Percentiles rank a stretch among this genome's conserved stretches.
Conservation (phyloP, 2,113 vertebrate genomes). For the Burhinus oedicnemus region DNA sequence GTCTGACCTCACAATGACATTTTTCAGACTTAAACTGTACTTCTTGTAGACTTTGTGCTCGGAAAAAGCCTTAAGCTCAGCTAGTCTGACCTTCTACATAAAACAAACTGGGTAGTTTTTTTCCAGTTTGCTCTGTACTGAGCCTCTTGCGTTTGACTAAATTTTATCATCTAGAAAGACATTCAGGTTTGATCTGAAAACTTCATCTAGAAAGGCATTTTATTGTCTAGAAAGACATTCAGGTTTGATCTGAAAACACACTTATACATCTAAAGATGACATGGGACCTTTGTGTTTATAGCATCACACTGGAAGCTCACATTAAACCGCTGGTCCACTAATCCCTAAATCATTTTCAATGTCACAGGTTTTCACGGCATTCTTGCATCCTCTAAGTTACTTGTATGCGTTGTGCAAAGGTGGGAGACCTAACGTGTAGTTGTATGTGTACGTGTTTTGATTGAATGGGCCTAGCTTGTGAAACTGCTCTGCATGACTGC, state of each 20-base stretch:
- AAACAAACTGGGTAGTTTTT: neutral
- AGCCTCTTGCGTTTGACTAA: neutral
- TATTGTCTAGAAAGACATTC: neutral
- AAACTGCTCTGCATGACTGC: neutral
- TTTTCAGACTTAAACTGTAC: conserved; percentile 39
- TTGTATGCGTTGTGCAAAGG: neutral
- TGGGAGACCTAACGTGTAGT: neutral
- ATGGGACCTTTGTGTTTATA: neutral
- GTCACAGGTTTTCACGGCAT: neutral
- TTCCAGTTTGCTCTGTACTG: neutral
- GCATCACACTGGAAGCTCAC: neutral
- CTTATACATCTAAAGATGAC: neutral
- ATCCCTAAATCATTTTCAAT: neutral
- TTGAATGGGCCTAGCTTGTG: neutral
- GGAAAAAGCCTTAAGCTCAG: conserved; percentile 28
- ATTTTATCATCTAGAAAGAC: neutral
- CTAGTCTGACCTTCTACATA: conserved; percentile 39
- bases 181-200: neutral
- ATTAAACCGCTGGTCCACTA: neutral
- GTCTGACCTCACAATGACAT: conserved; percentile 47
- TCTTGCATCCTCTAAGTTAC: neutral
- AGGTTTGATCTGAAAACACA: neutral
- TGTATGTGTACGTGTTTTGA: neutral
- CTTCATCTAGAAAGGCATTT: neutral
- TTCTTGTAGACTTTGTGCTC: conserved; percentile 27